These are phyloP conservation scores for Palloptera scutellata DNA, from an alignment of 2,888 invertebrate genomes.

Conservation along the genomic window DNA sequence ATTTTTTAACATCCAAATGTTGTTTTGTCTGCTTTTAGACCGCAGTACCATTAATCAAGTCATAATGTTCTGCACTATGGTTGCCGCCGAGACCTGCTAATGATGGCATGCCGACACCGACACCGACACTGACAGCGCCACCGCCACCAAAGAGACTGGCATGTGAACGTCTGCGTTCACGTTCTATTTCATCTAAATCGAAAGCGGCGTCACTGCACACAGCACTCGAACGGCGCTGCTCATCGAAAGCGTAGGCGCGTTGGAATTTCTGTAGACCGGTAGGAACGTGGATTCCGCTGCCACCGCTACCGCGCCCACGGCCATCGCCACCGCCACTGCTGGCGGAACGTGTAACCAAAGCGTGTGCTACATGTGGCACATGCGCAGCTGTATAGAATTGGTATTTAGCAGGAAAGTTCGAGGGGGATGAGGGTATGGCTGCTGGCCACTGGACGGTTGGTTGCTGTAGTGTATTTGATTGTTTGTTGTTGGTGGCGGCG, in stretches of 20 bases:
- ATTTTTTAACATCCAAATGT: too few species aligned
- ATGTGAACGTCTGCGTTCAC: slow-evolving; percentile 62
- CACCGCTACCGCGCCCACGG: slow-evolving; percentile 31
- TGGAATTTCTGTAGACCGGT: slow-evolving; percentile 50
- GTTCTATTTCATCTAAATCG: slow-evolving; percentile 63
- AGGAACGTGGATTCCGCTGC: slow-evolving; percentile 17
- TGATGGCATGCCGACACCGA: slow-evolving; percentile 1
- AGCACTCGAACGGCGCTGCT: slow-evolving; percentile 50
- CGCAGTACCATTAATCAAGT: slow-evolving; percentile 61
- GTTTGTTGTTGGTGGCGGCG: slow-evolving; percentile 34
- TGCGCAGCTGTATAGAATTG: slow-evolving; percentile 42
- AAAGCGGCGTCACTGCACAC: slow-evolving; percentile 55
- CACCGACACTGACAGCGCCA: slow-evolving; percentile 23
- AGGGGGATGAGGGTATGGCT: slow-evolving; percentile 62
- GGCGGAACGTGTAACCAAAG: slow-evolving; percentile 36
- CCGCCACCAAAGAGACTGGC: slow-evolving; percentile 57
- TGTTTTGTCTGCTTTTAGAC: slow-evolving; percentile 44
- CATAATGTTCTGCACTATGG: slow-evolving; percentile 51
- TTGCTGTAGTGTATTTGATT: slow-evolving; percentile 35
- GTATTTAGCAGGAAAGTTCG: slow-evolving; percentile 53
- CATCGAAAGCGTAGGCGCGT: slow-evolving; percentile 57
- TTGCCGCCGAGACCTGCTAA: slow-evolving; percentile 12
- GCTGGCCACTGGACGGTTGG: slow-evolving; percentile 59
- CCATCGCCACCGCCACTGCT: slow-evolving; percentile 31
- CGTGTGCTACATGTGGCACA: slow-evolving; percentile 22